Conservation (phyloP, 1,140 invertebrate species). For the Idris sp. region DNA sequence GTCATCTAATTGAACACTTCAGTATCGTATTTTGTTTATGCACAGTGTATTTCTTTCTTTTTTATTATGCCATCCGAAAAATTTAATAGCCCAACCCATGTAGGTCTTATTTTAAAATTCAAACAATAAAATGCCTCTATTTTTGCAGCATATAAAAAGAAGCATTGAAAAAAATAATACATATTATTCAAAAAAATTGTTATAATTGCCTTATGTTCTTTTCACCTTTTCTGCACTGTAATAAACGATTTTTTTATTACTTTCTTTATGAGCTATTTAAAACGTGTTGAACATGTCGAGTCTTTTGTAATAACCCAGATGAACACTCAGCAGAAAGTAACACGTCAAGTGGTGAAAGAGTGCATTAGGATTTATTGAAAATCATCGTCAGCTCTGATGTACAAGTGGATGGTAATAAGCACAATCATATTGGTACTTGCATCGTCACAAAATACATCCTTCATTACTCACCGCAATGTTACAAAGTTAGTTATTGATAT, state of each 20-base stretch:
- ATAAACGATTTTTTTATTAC: slow-evolving; percentile 43
- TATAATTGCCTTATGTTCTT: slow-evolving; percentile 47
- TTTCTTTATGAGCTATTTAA: slow-evolving; percentile 58
- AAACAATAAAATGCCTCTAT: too few species aligned
- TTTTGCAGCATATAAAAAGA: too few species aligned
- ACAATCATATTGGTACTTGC: slow-evolving; percentile 36
- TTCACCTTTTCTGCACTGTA: slow-evolving; percentile 34
- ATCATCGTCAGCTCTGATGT: slow-evolving; percentile 36
- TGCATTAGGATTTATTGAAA: slow-evolving; percentile 60
- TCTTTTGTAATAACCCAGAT: slow-evolving; percentile 57
- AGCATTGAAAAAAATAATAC: too few species aligned
- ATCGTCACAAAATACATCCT: slow-evolving; percentile 34
- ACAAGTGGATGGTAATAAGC: slow-evolving; percentile 49
- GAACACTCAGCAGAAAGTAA: slow-evolving; percentile 60
- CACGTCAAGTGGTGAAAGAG: slow-evolving; percentile 57
- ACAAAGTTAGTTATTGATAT: slow-evolving; percentile 38
- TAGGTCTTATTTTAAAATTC: too few species aligned
- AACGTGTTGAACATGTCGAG: slow-evolving; percentile 55
- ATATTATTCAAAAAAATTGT: too few species aligned
- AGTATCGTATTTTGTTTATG: background rate
- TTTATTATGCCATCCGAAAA: too few species aligned
- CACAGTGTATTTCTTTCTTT: slow-evolving; percentile 2
- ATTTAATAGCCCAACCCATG: too few species aligned
- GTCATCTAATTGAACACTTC: slow-evolving; percentile 6
- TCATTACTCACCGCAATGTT: slow-evolving; percentile 22